Base-by-base conservation (phyloP, 2,888 invertebrate species). In the Noctuana brunneofusca region DNA sequence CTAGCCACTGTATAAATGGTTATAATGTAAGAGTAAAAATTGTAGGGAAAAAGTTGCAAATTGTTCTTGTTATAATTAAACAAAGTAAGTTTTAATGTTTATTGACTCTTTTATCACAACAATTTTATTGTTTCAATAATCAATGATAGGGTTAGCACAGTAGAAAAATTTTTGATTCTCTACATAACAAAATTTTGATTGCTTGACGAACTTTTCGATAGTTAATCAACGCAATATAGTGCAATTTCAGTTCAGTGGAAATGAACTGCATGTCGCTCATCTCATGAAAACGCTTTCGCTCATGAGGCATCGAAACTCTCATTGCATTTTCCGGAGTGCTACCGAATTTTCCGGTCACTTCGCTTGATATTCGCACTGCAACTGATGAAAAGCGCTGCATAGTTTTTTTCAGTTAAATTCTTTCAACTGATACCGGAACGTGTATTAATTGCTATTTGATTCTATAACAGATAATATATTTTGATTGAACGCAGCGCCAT, bases 301-400 rank as follows among this genome's bases (percentile, higher is more conserved):
- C 54, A 54, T 65, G 64, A 64, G 57, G 48, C 65, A 57, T 66
- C 32, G 20, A 64, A 67, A 68, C 66, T 68, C 65, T 58, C 64
- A 65, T 71, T 71, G 59, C 64, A 65, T 71, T 71, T 68, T 67
- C 62, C 62, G 49, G 69, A 76, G 70, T 70, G 76, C 77, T 78
- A 78, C 81, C 74, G 75, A 83, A 79, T 83, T 83, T 81, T 79
- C 75, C 78, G 80, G 82, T 80, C 80, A 81, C 70, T 79, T 73
- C 75, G 65, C 68, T 69, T 69, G 66, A 76, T 79, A 78, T 74
- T 78, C 74, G 73, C 70, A 70, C 63, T 69, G 68, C 71, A 66
- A 74, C 75, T 71, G 69, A 74, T 79, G 75, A 77, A 79, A 78
- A 73, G 67, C 64, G 57, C 62, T 56, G 41, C 55, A 55, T 66